Evolutionary conservation across 2,797 vertebrate genomes (phyloP), one percentile per base, ranked within the genome.

Genomic region (Microtus californicus): DNA sequence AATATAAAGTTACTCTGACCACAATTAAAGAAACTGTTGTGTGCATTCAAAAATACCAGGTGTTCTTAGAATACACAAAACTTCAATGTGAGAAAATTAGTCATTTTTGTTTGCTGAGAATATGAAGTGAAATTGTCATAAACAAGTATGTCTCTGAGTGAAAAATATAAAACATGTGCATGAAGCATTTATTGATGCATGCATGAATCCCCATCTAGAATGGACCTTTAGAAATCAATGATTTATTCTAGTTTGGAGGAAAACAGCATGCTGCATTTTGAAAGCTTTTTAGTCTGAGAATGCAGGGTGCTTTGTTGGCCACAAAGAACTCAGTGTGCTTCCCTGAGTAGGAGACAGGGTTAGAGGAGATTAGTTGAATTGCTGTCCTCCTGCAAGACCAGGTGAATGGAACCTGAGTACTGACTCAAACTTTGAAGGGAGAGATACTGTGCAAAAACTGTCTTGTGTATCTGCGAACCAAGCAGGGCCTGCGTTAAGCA

Each of bases 241-340:
- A 73, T 93, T 77, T 91, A 56, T 61, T 94, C 73, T 21, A 21
- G 45, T 51, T 88, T 76, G 54, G 76, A 90, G 82, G 90, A 89
- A 82, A 95, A 31, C 48, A 94, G 29, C 43, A 71, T 4, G n/a
- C 5, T 82, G 54, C 23, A 93, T 90, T 94, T 85, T 79, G 82
- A 91, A 43, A 93, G 29, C 31, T 56, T 25, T 45, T 93, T 90
- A 76, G n/a, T 79, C 23, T 34, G 31, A 87, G 61, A 87, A 45
- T 21, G 3, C 43, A 31, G 79, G 93, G 86, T 27, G 9, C 15
- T 79, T 95, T 82, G 14, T 14, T 82, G 74, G 78, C 37, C 59
- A 69, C 25, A 21, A 73, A 59, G 37, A 88, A 78, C 40, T 40
- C 5, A 82, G 88, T 85, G 23, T 48, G 43, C 1, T 85, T 48